Conservation (phyloP, 2,888 invertebrate species). For the Drosophila mimetica region DNA sequence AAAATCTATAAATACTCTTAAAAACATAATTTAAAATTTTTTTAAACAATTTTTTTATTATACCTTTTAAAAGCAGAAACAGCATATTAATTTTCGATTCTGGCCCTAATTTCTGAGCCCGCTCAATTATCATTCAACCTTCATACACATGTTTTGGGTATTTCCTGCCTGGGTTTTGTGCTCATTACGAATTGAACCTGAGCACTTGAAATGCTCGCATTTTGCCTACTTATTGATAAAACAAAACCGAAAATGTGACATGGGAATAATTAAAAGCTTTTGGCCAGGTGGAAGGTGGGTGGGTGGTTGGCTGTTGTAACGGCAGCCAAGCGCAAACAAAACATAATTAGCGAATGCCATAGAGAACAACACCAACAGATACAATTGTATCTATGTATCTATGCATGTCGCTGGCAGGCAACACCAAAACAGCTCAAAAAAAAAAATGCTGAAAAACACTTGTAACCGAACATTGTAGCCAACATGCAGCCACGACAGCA, state of each 20-base stretch:
- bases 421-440: conserved; percentile 1
- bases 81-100: not conserved
- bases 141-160: conserved; percentile 10
- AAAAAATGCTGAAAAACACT: conserved; percentile 51
- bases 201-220: conserved; percentile 47
- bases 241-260: conserved; percentile 44
- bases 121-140: conserved; percentile 1
- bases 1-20: too few species aligned
- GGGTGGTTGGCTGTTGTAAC: conserved; percentile 3
- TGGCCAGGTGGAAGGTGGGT: not conserved
- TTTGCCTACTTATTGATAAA: conserved; percentile 49
- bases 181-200: conserved; percentile 35
- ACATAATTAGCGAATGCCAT: conserved; percentile 63
- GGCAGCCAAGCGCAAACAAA: conserved; percentile 67
- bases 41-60: not conserved
- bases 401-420: conserved; percentile 47
- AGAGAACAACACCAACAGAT: conserved; percentile 35
- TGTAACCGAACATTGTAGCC: conserved; percentile 60
- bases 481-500: conserved; percentile 73
- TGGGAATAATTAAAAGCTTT: conserved; percentile 58
- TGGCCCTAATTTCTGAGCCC: not conserved
- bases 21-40: too few species aligned
- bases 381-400: conserved; percentile 56
- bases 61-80: not conserved
- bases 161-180: conserved; percentile 6